Percentiles rank a stretch among this genome's conserved stretches.
These are phyloP conservation scores for Phymorhynchus buccinoides DNA, from an alignment of 1,140 invertebrate species.

Conservation along the genomic window DNA sequence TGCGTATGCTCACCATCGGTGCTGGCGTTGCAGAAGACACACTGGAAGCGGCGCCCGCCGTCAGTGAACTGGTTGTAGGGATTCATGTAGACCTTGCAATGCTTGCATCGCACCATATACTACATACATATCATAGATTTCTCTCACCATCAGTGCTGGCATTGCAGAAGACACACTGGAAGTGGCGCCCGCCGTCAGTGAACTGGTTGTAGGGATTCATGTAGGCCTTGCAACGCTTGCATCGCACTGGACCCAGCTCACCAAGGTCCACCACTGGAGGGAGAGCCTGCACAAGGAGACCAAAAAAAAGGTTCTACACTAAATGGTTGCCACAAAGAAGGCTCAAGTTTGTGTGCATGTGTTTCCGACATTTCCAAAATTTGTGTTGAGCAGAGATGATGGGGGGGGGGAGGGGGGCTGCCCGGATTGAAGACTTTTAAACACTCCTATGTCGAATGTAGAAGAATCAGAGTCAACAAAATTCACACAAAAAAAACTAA, in stretches of 20 bases:
- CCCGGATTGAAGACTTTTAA: too few species aligned
- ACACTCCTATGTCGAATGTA: too few species aligned
- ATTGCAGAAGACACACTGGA: slow-evolving; percentile 97
- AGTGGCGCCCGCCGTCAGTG: slow-evolving; percentile 95
- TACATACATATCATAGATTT: too few species aligned
- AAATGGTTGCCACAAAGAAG: too few species aligned
- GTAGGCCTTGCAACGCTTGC: slow-evolving; percentile 98
- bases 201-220: slow-evolving; percentile 99
- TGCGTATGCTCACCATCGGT: slow-evolving; percentile 84
- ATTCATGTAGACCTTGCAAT: slow-evolving; percentile 99
- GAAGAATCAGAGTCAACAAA: too few species aligned
- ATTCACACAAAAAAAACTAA: too few species aligned
- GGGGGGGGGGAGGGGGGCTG: too few species aligned
- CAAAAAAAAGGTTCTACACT: too few species aligned
- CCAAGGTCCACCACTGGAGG: slow-evolving; percentile 80
- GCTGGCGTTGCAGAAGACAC: slow-evolving; percentile 94
- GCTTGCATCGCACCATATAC: slow-evolving; percentile 81
- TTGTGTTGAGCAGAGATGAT: too few species aligned
- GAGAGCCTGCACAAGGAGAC: slow-evolving; percentile 63
- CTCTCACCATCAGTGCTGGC: slow-evolving; percentile 89
- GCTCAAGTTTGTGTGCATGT: too few species aligned
- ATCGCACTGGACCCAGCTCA: slow-evolving; percentile 93
- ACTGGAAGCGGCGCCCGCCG: slow-evolving; percentile 95
- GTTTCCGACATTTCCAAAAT: too few species aligned
- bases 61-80: slow-evolving; percentile 99